Conservation (phyloP, 1,140 invertebrate genomes). For the Tetramorium alpestre region DNA sequence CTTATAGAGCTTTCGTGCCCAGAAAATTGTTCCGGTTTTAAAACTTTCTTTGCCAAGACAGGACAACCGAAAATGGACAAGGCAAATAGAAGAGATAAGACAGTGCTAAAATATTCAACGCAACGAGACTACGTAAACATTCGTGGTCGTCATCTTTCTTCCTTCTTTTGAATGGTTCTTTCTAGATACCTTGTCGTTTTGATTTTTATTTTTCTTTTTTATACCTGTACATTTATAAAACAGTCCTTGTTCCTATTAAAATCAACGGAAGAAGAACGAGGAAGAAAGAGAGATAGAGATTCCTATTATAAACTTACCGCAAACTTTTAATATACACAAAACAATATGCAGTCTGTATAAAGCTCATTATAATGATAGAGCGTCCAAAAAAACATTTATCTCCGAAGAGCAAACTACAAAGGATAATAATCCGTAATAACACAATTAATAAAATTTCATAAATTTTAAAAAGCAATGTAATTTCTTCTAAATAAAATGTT, state of each 20-base stretch:
- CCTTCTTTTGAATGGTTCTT: background rate
- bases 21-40: constrained; percentile 39
- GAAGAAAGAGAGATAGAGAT: background rate
- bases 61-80: constrained; percentile 24
- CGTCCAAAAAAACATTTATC: background rate
- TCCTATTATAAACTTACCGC: background rate
- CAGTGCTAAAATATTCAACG: constrained; percentile 38
- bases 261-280: background rate
- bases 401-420: background rate
- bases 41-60: constrained; percentile 7
- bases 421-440: background rate
- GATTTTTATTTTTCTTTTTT: background rate
- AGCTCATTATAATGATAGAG: background rate
- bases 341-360: background rate
- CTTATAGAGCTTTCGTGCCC: background rate
- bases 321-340: constrained; percentile 9
- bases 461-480: background rate
- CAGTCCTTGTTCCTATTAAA: background rate
- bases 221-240: background rate
- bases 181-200: background rate
- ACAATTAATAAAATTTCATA: background rate
- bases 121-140: background rate
- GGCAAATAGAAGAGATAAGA: constrained; percentile 21
- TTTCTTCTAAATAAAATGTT: background rate
- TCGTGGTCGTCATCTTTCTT: background rate